Conservation (phyloP, 2,888 invertebrate genomes). For the Atherix ibis region DNA sequence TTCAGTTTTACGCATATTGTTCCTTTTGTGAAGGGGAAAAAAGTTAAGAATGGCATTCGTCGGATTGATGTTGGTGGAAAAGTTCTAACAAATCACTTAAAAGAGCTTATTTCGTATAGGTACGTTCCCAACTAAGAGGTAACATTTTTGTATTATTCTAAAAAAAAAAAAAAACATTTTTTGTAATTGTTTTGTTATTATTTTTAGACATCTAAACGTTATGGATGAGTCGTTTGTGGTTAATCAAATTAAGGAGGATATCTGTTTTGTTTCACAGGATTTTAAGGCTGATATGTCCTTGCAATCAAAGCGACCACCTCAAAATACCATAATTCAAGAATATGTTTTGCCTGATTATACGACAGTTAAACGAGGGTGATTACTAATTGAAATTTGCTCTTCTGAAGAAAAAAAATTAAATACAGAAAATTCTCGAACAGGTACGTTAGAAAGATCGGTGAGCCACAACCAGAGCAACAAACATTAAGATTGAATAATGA, state of each 20-base stretch:
- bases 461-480: conserved; percentile 42
- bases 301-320: conserved; percentile 41
- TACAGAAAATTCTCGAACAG: conserved; percentile 2
- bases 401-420: background rate
- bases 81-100: conserved; percentile 89
- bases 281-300: conserved; percentile 65
- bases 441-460: conserved; percentile 8
- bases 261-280: conserved; percentile 80
- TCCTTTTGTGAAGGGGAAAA: conserved; percentile 71
- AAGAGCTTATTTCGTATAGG: conserved; percentile 90
- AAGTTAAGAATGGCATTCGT: conserved; percentile 50
- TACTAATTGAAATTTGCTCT: background rate
- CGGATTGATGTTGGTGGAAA: conserved; percentile 95
- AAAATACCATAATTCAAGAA: conserved; percentile 63
- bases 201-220: conserved; percentile 83
- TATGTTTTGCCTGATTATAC: conserved; percentile 96
- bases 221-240: conserved; percentile 98
- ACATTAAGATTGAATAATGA: conserved; percentile 81
- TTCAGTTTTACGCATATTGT: conserved; percentile 92
- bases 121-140: background rate
- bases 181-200: too few species aligned
- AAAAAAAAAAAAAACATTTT: background rate
- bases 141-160: too few species aligned
- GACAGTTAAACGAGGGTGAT: conserved; percentile 63
- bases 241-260: conserved; percentile 96